Conservation (phyloP, 2,113 vertebrate genomes). For the Origma solitaria region DNA sequence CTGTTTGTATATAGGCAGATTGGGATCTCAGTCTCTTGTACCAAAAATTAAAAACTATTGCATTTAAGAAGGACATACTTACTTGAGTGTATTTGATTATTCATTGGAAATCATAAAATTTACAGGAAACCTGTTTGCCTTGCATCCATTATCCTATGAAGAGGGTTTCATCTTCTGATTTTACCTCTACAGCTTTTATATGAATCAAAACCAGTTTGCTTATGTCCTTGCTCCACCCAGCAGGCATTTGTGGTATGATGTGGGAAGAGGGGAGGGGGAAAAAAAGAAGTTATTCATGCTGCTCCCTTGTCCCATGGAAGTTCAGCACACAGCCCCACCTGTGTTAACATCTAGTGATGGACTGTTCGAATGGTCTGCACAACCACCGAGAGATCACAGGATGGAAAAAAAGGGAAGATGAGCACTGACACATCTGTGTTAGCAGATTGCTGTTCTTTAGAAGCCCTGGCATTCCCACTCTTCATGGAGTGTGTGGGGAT, state of each 20-base stretch:
- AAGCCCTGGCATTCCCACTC: neutral
- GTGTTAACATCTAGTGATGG: neutral
- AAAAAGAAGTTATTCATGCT: neutral
- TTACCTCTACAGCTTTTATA: neutral
- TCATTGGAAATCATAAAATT: neutral
- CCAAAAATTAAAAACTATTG: conserved; percentile 2
- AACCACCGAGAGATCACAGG: neutral
- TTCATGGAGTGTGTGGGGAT: neutral
- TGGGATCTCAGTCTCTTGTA: conserved; percentile 10
- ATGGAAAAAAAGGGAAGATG: neutral
- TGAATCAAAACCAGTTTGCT: neutral
- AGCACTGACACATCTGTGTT: neutral
- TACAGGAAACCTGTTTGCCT: neutral
- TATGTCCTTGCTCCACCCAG: neutral
- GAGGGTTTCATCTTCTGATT: neutral
- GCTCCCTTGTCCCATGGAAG: neutral
- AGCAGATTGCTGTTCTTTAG: neutral
- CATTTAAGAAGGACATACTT: neutral
- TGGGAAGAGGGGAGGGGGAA: neutral
- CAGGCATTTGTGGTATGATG: neutral
- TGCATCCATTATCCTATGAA: neutral
- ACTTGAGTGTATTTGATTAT: conserved; percentile 21
- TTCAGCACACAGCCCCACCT: neutral
- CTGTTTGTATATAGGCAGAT: conserved; percentile 46
- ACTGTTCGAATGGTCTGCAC: neutral